phyloP scores from a whole-genome alignment of 2,113 vertebrate species.

The Mellivora capensis region DNA sequence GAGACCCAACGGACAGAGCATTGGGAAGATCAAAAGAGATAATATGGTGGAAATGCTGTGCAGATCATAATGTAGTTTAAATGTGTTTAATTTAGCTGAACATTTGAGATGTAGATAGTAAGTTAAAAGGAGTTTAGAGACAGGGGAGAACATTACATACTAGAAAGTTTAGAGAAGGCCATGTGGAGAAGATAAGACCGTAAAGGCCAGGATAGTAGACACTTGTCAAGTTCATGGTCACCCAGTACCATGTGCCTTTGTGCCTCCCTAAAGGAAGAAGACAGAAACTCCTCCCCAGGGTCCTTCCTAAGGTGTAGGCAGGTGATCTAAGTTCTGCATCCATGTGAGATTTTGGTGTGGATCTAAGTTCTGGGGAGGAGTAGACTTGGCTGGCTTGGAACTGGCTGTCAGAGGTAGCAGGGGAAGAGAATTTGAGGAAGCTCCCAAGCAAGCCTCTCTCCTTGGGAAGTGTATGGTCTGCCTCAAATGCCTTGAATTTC shows the following conservation, averaged over 20 bases:
- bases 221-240: background rate
- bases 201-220: background rate
- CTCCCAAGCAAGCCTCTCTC: background rate
- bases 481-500: background rate
- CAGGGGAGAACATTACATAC: background rate
- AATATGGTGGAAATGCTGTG: background rate
- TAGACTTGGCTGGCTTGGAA: background rate
- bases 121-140: background rate
- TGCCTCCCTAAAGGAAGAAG: background rate
- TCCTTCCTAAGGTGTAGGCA: background rate
- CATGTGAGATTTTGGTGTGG: background rate
- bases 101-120: background rate
- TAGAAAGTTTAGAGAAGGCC: background rate
- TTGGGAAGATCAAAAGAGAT: background rate
- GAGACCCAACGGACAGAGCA: background rate
- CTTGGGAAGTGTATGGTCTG: background rate
- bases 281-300: background rate
- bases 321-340: background rate
- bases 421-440: background rate
- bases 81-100: background rate
- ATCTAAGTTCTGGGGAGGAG: background rate
- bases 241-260: background rate
- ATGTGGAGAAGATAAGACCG: background rate
- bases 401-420: background rate
- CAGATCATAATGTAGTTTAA: background rate